These are phyloP conservation scores for Drosophila persimilis DNA, from an alignment of 1,140 invertebrate species.

Conservation along the genomic window DNA sequence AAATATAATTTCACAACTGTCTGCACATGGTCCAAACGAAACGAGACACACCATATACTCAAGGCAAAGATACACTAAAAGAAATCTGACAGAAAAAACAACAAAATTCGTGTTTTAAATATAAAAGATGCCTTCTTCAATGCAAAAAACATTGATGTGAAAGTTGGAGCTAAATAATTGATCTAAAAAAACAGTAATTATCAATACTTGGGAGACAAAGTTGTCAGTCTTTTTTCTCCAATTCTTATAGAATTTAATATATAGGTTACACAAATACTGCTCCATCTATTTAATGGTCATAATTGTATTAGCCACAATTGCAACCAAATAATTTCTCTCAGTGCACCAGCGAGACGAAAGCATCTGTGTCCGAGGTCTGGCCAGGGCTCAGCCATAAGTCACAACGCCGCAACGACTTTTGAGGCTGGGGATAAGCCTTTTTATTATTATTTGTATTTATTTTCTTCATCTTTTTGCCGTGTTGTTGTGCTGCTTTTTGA, in stretches of 20 bases:
- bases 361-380: conserved; percentile 40
- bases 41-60: conserved; percentile 31
- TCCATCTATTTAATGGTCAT: too few relatives aligned
- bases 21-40: conserved; percentile 71
- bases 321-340: conserved; percentile 5
- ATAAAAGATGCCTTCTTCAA: background rate
- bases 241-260: background rate
- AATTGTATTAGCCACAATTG: background rate
- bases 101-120: background rate
- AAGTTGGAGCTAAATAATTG: too few relatives aligned
- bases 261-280: too few relatives aligned
- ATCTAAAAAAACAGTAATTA: too few relatives aligned
- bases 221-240: background rate
- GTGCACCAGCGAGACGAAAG: conserved; percentile 42
- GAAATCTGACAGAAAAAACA: conserved; percentile 10
- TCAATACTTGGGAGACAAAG: too few relatives aligned
- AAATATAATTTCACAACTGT: conserved; percentile 82
- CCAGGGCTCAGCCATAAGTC: conserved; percentile 52
- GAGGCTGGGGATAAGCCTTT: conserved; percentile 53
- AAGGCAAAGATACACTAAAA: conserved; percentile 24
- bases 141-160: too few relatives aligned
- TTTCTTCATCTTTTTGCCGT: conserved; percentile 37
- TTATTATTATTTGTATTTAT: conserved; percentile 75
- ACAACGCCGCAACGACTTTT: conserved; percentile 58
- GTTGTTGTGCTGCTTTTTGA: conserved; percentile 57